Conservation (phyloP, 2,888 invertebrate species). For the Parasteatoda lunata region DNA sequence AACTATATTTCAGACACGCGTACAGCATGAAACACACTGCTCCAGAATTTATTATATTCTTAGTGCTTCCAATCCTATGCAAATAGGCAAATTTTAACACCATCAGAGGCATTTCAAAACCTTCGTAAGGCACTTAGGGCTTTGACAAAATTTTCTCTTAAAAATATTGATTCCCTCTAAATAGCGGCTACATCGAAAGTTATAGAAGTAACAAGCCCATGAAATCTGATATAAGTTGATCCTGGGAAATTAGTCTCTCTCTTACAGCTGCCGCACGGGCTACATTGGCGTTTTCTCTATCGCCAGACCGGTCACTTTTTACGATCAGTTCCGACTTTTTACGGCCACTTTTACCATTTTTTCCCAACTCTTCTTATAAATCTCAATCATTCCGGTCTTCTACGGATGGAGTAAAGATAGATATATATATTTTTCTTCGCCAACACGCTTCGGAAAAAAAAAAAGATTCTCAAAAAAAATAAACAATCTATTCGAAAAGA, state of each 20-base stretch:
- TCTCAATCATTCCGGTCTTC: not conserved
- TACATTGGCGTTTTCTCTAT: not conserved
- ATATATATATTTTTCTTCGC: not conserved
- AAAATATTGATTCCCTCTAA: no score
- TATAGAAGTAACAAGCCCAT: not conserved
- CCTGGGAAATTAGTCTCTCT: not conserved
- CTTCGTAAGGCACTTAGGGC: no score
- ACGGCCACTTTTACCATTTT: slow-evolving; percentile 46
- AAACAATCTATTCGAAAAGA: no score
- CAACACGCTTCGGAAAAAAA: not conserved
- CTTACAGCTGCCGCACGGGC: not conserved
- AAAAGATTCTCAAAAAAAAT: not conserved
- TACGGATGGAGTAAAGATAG: not conserved
- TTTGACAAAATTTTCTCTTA: no score
- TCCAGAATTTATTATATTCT: no score
- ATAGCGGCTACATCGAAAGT: no score
- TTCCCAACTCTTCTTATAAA: slow-evolving; percentile 3
- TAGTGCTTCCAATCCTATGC: no score
- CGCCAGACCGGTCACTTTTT: slow-evolving; percentile 27
- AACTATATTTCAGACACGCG: no score
- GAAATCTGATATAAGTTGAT: not conserved
- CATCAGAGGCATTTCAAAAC: no score
- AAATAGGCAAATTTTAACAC: no score
- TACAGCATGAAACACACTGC: no score
- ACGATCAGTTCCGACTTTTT: slow-evolving; percentile 41